Conservation (phyloP, 2,888 invertebrate species). For the Harmothoe impar region DNA sequence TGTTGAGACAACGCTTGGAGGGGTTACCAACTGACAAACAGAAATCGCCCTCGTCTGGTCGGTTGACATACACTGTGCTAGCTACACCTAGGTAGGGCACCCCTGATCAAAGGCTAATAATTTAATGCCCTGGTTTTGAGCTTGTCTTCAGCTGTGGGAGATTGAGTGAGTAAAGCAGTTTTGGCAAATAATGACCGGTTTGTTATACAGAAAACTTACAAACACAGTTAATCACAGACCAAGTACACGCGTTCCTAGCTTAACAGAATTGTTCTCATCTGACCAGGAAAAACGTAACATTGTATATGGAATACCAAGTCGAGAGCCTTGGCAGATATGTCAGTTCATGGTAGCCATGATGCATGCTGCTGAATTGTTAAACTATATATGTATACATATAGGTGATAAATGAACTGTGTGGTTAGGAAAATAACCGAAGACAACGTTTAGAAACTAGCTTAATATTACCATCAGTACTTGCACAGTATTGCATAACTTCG, state of each 20-base stretch:
- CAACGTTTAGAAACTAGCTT: too few species aligned
- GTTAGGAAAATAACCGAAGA: too few species aligned
- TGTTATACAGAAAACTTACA: background rate
- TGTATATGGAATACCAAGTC: too few species aligned
- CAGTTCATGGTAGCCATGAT: too few species aligned
- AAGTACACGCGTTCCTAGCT: background rate
- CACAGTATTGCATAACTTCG: too few species aligned
- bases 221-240: background rate
- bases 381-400: too few species aligned
- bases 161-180: slow-evolving; percentile 3
- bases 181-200: slow-evolving; percentile 15
- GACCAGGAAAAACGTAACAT: too few species aligned
- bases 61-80: background rate
- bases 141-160: slow-evolving; percentile 11
- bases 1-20: background rate
- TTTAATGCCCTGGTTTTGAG: slow-evolving; percentile 17
- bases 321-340: too few species aligned
- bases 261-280: too few species aligned
- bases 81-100: background rate
- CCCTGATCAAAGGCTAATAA: background rate
- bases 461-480: too few species aligned
- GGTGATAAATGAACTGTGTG: too few species aligned
- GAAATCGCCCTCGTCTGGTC: background rate
- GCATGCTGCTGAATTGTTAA: too few species aligned
- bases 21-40: background rate